phyloP scores from a whole-genome alignment of 2,113 vertebrate genomes.

The Tyto alba region DNA sequence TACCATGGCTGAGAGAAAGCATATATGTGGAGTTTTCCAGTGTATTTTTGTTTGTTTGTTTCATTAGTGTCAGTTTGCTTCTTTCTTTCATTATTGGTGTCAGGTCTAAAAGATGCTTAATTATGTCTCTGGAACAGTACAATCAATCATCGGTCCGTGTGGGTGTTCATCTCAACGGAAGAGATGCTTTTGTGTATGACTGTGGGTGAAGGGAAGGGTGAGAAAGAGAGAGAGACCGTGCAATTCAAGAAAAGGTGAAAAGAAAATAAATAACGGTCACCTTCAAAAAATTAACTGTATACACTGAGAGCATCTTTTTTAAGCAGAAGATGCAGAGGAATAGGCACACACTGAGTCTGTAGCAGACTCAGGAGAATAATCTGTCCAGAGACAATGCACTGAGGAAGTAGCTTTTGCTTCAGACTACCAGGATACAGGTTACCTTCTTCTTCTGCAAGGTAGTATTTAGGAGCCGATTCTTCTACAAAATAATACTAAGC shows the following conservation, averaged over 20 bases:
- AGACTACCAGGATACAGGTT: neutral
- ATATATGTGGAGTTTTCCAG: fast-evolving
- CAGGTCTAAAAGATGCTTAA: neutral
- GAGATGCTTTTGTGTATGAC: neutral
- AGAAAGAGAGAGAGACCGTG: neutral
- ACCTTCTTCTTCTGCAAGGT: neutral
- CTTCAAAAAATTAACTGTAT: neutral
- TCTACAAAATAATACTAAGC: neutral
- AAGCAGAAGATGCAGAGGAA: neutral
- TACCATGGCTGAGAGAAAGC: neutral
- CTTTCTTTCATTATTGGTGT: neutral
- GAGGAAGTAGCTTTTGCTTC: neutral
- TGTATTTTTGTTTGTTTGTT: conserved; percentile 3
- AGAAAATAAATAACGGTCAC: neutral
- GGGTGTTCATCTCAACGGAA: neutral
- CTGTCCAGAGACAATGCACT: neutral
- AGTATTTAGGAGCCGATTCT: neutral
- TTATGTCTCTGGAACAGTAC: neutral
- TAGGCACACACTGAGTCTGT: neutral
- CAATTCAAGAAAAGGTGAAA: neutral
- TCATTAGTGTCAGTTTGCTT: neutral
- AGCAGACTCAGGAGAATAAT: neutral
- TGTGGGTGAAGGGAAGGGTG: neutral
- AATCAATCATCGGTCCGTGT: neutral
- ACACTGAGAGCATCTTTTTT: neutral